Evolutionary conservation across 1,140 invertebrate species (phyloP).

Genomic region (Polypedilum pembai): DNA sequence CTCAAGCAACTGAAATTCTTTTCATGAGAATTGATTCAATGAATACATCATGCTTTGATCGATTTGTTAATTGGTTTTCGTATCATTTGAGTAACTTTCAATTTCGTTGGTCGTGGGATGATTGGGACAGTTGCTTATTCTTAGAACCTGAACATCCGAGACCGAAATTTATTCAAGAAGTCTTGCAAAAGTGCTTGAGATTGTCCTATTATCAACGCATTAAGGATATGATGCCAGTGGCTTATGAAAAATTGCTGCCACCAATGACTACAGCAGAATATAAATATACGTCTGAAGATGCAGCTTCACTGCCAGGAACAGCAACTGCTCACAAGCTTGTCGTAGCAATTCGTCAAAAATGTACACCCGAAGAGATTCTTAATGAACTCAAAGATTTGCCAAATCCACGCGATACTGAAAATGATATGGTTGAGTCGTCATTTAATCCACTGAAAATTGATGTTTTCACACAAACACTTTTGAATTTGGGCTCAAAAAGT

Average conservation of each 20-base stretch:
- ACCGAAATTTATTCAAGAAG: slow-evolving; percentile 93
- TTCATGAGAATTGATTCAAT: slow-evolving; percentile 94
- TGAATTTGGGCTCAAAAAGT: slow-evolving; percentile 91
- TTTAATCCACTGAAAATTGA: slow-evolving; percentile 92
- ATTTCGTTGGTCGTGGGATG: slow-evolving; percentile 98
- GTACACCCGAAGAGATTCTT: slow-evolving; percentile 84
- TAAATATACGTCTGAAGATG: slow-evolving; percentile 73
- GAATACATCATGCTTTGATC: slow-evolving; percentile 94
- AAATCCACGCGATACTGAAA: slow-evolving; percentile 64
- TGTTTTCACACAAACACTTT: slow-evolving; percentile 89
- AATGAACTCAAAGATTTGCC: slow-evolving; percentile 79
- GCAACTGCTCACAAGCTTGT: slow-evolving; percentile 76
- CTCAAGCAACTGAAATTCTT: slow-evolving; percentile 94
- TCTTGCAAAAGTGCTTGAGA: slow-evolving; percentile 82
- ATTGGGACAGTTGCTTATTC: slow-evolving; percentile 78
- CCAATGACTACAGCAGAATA: slow-evolving; percentile 67
- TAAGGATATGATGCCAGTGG: slow-evolving; percentile 81
- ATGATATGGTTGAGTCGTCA: slow-evolving; percentile 52
- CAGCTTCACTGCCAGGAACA: slow-evolving; percentile 72
- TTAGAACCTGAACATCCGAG: slow-evolving; percentile 87
- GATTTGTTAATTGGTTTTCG: slow-evolving; percentile 95
- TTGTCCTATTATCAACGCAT: slow-evolving; percentile 93
- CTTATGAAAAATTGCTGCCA: slow-evolving; percentile 79
- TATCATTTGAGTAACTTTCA: slow-evolving; percentile 99
- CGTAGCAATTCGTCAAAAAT: slow-evolving; percentile 77